A percentile compares a stretch with the other conserved stretches of the same genome.
Evolutionary conservation across 2,113 vertebrate species (phyloP).

Genomic region (Scopus umbretta): DNA sequence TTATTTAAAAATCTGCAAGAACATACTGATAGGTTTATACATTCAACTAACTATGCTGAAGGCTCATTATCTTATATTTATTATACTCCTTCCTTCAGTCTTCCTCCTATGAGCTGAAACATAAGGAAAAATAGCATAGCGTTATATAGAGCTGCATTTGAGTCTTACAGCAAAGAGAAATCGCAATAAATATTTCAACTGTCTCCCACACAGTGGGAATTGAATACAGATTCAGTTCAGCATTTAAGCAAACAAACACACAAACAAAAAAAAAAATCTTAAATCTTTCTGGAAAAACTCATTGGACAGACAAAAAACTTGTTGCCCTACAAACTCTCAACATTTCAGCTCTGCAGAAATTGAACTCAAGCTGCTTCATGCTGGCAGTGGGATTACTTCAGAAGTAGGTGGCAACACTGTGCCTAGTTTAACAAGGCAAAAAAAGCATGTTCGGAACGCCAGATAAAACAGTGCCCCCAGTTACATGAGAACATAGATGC

Average conservation of each 20-base stretch:
- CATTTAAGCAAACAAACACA: not conserved
- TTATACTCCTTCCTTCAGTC: not conserved
- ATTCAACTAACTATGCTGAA: not conserved
- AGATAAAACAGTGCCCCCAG: not conserved
- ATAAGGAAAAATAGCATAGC: not conserved
- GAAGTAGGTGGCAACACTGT: slow-evolving; percentile 15
- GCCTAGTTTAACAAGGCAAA: not conserved
- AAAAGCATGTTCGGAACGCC: not conserved
- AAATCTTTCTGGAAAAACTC: not conserved
- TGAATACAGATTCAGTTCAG: not conserved
- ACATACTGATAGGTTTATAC: not conserved
- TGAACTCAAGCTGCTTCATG: not conserved
- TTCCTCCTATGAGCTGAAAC: slow-evolving; percentile 12
- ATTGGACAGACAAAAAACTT: not conserved
- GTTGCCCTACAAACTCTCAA: not conserved
- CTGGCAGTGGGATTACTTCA: not conserved
- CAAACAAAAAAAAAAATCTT: too few species aligned
- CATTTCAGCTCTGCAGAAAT: not conserved
- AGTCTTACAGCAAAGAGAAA: not conserved
- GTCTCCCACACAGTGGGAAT: not conserved
- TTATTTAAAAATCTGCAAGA: not conserved
- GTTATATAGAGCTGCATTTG: not conserved
- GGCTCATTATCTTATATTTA: not conserved
- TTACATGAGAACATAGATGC: not conserved
- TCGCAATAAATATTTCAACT: not conserved